Conservation (phyloP, 2,113 vertebrate genomes). For the Ardeotis arabs region DNA sequence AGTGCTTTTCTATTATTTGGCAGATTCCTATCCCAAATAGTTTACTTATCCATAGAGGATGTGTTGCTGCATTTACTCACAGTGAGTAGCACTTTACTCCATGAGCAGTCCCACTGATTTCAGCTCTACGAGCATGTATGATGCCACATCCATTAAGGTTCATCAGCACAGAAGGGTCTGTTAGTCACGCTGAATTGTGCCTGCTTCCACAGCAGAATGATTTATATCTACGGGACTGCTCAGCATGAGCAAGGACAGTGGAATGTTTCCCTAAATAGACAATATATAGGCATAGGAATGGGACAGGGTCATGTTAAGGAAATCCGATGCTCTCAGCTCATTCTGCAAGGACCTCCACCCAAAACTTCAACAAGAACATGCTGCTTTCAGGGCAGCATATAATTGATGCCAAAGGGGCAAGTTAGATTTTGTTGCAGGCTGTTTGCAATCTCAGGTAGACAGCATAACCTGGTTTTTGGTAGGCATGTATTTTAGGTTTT, state of each 20-base stretch:
- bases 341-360: background rate
- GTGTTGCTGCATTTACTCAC: background rate
- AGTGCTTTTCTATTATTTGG: background rate
- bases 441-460: background rate
- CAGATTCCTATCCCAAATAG: background rate
- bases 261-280: constrained; percentile 70
- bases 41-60: background rate
- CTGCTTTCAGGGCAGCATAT: background rate
- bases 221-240: constrained; percentile 48
- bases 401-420: background rate
- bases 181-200: constrained; percentile 57
- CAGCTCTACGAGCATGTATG: background rate
- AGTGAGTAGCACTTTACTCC: background rate
- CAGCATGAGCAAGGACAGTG: constrained; percentile 60
- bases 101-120: background rate
- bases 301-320: constrained; percentile 37
- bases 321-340: constrained; percentile 16
- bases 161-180: constrained; percentile 39
- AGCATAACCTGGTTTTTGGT: background rate
- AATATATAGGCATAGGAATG: constrained; percentile 56
- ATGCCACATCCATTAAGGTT: constrained; percentile 53
- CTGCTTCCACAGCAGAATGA: constrained; percentile 49
- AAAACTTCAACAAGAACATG: background rate
- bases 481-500: background rate
- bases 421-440: background rate